phyloP scores from a whole-genome alignment of 2,888 invertebrate species.

The Dasypolia templi region DNA sequence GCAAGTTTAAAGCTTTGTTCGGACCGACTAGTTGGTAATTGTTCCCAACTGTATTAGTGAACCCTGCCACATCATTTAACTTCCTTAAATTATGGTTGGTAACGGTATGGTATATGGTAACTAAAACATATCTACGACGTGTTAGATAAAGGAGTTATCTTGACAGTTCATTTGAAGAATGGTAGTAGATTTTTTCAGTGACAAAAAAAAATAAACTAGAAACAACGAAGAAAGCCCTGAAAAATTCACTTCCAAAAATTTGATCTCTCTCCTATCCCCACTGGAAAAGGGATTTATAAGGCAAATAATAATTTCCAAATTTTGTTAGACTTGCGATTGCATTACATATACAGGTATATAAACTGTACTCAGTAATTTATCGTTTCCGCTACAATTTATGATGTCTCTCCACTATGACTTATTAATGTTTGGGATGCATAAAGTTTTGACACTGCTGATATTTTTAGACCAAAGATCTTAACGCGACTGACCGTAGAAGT shows the following conservation, averaged over 20 bases:
- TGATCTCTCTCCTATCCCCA: not conserved
- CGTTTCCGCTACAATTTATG: slow-evolving; percentile 16
- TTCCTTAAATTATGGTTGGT: not conserved
- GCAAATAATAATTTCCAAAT: no score
- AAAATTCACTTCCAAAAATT: not conserved
- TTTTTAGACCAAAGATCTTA: no score
- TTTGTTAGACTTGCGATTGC: no score
- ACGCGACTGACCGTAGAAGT: no score
- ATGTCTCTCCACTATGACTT: slow-evolving; percentile 24
- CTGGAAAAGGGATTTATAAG: not conserved
- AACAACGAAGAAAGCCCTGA: not conserved
- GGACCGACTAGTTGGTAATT: slow-evolving; percentile 17
- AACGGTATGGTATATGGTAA: not conserved
- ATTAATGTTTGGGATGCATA: not conserved
- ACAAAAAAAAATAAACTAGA: not conserved
- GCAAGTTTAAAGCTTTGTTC: not conserved
- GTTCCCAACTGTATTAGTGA: slow-evolving; percentile 10
- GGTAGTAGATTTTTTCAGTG: not conserved
- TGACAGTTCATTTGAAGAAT: not conserved
- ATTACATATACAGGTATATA: no score
- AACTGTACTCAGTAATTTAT: not conserved
- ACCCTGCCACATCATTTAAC: slow-evolving; percentile 27
- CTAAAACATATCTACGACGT: not conserved
- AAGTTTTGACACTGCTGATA: not conserved
- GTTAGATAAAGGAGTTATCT: not conserved